Conservation (phyloP, 2,113 vertebrate genomes). For the Peromyscus leucopus region DNA sequence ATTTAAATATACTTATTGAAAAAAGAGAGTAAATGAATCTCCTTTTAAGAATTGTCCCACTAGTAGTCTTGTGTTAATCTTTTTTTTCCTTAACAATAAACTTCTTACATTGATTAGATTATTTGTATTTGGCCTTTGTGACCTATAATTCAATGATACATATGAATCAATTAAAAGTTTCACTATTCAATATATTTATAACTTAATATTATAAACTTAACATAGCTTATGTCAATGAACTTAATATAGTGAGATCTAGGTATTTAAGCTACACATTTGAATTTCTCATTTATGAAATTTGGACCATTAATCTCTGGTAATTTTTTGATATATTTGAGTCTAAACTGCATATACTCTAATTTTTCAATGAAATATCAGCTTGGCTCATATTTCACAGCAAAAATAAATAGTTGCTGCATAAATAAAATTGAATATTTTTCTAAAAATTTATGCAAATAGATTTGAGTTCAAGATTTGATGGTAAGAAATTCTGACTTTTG, state of each 20-base stretch:
- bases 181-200: not conserved
- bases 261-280: constrained; percentile 2
- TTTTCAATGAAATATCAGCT: not conserved
- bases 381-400: not conserved
- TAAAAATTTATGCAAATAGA: not conserved
- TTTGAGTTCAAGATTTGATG: not conserved
- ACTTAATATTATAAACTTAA: not conserved
- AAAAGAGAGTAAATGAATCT: not conserved
- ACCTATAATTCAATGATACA: not conserved
- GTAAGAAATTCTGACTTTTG: constrained; percentile 13
- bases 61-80: not conserved
- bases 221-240: not conserved
- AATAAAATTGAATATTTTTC: not conserved
- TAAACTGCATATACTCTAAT: not conserved
- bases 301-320: not conserved
- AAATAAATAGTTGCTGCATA: not conserved
- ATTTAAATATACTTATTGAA: not conserved
- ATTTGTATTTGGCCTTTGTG: constrained; percentile 10
- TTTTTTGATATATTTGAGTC: not conserved
- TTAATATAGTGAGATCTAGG: not conserved
- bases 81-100: not conserved
- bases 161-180: not conserved
- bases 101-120: not conserved
- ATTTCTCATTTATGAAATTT: constrained; percentile 12
- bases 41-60: not conserved